Evolutionary conservation across 2,888 invertebrate species (phyloP).

Genomic region (Rhynchonema sp.): DNA sequence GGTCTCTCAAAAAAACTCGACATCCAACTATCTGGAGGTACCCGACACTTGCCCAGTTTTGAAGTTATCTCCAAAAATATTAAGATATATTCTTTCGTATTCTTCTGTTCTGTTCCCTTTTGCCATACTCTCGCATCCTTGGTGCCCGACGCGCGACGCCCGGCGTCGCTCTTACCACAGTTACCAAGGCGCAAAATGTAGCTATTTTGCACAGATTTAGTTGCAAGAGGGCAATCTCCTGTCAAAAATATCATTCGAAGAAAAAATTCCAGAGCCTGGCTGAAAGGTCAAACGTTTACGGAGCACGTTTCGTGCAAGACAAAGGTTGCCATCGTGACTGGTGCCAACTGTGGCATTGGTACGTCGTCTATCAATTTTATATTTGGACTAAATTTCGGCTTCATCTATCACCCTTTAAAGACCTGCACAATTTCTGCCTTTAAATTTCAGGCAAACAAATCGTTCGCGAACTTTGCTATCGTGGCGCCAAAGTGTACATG

Average conservation of each 20-base stretch:
- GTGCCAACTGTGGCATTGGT: constrained; percentile 78
- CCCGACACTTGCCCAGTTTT: too few relatives aligned
- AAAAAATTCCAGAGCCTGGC: constrained; percentile 11
- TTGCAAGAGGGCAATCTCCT: too few relatives aligned
- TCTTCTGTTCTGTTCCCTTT: not conserved
- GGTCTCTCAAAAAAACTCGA: too few relatives aligned
- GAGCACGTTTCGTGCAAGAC: constrained; percentile 38
- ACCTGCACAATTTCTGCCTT: not conserved
- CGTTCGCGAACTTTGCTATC: constrained; percentile 5
- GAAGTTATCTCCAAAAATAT: too few relatives aligned
- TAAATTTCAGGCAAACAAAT: too few relatives aligned
- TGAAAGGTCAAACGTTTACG: constrained; percentile 23
- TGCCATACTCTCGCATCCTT: too few relatives aligned
- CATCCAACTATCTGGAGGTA: too few relatives aligned
- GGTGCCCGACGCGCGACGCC: too few relatives aligned
- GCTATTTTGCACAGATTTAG: too few relatives aligned
- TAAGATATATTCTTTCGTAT: not conserved
- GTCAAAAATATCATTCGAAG: too few relatives aligned
- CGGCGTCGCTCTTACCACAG: too few relatives aligned
- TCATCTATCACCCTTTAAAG: not conserved
- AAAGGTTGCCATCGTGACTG: constrained; percentile 65
- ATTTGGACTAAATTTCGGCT: not conserved
- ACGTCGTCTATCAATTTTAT: too few relatives aligned
- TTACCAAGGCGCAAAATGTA: not conserved
- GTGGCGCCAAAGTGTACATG: constrained; percentile 19